Evolutionary conservation across 2,888 invertebrate species (phyloP), one percentile per base, ranked within the genome.

Genomic region (Conus canariensis): DNA sequence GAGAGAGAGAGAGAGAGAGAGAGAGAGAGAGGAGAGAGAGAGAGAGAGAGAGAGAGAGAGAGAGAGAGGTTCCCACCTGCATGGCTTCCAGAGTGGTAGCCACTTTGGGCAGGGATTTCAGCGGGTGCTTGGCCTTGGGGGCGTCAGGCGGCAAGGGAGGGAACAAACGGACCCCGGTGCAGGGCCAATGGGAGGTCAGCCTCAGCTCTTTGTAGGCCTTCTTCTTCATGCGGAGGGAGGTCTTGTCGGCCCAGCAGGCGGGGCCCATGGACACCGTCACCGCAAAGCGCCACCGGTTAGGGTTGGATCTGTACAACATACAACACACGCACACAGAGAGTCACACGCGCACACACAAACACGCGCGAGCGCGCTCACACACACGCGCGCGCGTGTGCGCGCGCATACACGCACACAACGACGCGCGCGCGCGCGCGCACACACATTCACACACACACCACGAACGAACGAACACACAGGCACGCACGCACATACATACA

Each of bases 201-300:
- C 85, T 45, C 64, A 93, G 74, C 19, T 92, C 89, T 1, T 90
- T 88, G 88, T 93, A 94, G 2, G 93, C 93, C 45, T 91, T 86
- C 9, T 80, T 83, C 90, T 92, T 94, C 45, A 89, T 80, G 14
- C 70, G 74, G n/a, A 93, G 56, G 25, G 93, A 93, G 22, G 90
- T 88, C 12, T 82, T 80, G 8, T 89, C 90, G 1, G 93, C 91
- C 94, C 94, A 94, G 5, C 80, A 85, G 2, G 94, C 93, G 7
- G 94, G 94, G 1, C 91, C 91, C 94, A 94, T 94, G 89, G 92
- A 92, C 22, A 94, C 93, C 45, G 94, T 92, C 8, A 93, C 92
- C 45, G 93, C 92, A 86, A 89, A 92, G 59, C 94, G 92, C 93
- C 93, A 94, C 56, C 94, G 90, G 64, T 89, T 56, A 10, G 88